Percentiles rank a stretch among this genome's conserved stretches.
Evolutionary conservation across 2,113 vertebrate genomes (phyloP).

Genomic region (Chunga burmeisteri): DNA sequence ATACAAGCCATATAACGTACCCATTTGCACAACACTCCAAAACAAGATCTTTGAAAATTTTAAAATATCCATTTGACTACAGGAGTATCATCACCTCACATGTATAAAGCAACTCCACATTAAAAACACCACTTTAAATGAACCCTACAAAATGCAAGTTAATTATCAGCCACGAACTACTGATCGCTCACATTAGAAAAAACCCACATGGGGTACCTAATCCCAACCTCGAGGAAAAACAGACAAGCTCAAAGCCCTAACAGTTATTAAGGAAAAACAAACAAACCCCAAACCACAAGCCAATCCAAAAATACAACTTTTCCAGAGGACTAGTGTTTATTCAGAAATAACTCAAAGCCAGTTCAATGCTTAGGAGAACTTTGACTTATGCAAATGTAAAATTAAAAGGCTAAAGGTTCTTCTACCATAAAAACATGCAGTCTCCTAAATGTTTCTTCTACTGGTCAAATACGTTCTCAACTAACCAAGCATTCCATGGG

Average conservation of each 20-base stretch:
- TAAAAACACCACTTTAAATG: background rate
- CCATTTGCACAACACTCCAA: background rate
- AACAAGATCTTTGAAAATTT: background rate
- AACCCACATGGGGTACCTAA: background rate
- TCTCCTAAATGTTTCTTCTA: background rate
- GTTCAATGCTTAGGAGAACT: background rate
- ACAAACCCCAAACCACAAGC: background rate
- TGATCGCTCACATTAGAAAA: background rate
- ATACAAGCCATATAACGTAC: rapidly evolving
- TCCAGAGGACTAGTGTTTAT: background rate
- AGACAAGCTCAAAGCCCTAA: background rate
- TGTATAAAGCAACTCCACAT: background rate
- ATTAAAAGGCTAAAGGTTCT: background rate
- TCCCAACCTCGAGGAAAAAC: background rate
- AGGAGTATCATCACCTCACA: background rate
- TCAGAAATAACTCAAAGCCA: background rate
- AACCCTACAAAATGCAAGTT: background rate
- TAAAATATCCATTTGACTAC: background rate
- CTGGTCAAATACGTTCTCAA: background rate
- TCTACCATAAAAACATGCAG: background rate
- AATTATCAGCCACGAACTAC: background rate
- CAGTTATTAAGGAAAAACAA: background rate
- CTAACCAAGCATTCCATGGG: background rate
- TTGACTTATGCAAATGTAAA: background rate
- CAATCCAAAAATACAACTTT: background rate